Evolutionary conservation across 2,113 vertebrate species (phyloP), one percentile per base, ranked within the genome.

Genomic region (Salvelinus fontinalis): DNA sequence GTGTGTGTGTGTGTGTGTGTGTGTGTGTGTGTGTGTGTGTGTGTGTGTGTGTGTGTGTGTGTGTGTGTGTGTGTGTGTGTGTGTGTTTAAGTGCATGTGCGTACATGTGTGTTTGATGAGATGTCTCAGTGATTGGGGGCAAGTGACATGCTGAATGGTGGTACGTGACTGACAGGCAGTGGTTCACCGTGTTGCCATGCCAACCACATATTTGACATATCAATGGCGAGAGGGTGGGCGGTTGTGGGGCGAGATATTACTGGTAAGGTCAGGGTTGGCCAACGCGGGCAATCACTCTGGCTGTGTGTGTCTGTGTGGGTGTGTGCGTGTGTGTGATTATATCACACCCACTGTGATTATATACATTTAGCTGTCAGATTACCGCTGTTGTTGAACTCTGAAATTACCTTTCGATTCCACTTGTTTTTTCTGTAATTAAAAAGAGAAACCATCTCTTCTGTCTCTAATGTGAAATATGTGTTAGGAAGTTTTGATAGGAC

Each of bases 221-320:
- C 81, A 34, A 73, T 78, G 86, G 83, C 67, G 87, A 78, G 83
- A 84, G 90, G 85, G 87, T 85, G 85, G 87, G 86, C 6, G 51
- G 75, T 67, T 27, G 84, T 76, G 83, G 82, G 73, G 87, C 75
- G 73, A 81, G 83, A 87, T 87, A 89, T 88, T 88, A 90, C 84
- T 75, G 82, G 5, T 3, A 80, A 87, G 90, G 89, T 92, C 88
- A 89, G 82, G 88, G 88, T 89, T 86, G 88, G 84, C 75, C 66
- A 48, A 79, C 80, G 80, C 83, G 83, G 79, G 81, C 84, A 87
- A 90, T 91, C 85, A 81, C 81, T 82, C 81, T 73, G 74, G 71
- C 85, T 74, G 74, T 75, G 72, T 80, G 79, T 81, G 44, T 44
- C 2, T 44, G 39, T 44, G 39, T 44, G 39, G 0, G 39, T 39